Base-by-base conservation (phyloP, 2,888 invertebrate species). In the Ectemnius cavifrons region DNA sequence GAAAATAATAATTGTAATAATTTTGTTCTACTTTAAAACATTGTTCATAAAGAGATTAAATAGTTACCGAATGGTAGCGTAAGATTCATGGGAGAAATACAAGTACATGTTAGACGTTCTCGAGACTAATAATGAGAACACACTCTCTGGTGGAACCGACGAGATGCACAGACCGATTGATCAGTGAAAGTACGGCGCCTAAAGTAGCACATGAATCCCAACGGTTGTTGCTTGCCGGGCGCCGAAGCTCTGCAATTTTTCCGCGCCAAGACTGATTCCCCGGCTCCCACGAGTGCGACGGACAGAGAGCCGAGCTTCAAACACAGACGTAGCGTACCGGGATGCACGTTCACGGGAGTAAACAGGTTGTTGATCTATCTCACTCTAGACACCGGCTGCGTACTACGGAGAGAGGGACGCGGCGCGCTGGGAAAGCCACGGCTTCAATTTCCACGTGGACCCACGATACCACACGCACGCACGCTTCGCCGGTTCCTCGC, bases 281-380 rank as follows among this genome's bases (percentile, higher is more conserved):
- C 61, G 20, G 57, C 64, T 75, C 67, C 70, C 72, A 78, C 67
- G 75, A 79, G 78, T 75, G 67, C 67, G 5, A 2, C 5, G 16
- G 52, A 13, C 5, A 16, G 52, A 52, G 16, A 52, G 52, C 14
- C 16, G 56, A 52, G 67, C 59, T 62, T 49, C 56, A 37, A 37
- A 37, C 46, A 37, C 62, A 27, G 20, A 47, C 52, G 27, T 63
- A n/a, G 37, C 70, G 58, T 47, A 68, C 47, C 46, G 61, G 63
- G 52, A 23, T 46, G 11, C 62, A 69, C 59, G 57, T 18, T 65
- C 37, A 49, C 74, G 72, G 73, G 37, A 76, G 79, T 81, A 81
- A 85, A 87, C 87, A 87, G 86, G 87, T 87, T 86, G 87, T 85
- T 85, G 72, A 85, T 81, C 80, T 76, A 69, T 86, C 85, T 84